Conservation (phyloP, 2,113 vertebrate genomes). For the Progne subis region DNA sequence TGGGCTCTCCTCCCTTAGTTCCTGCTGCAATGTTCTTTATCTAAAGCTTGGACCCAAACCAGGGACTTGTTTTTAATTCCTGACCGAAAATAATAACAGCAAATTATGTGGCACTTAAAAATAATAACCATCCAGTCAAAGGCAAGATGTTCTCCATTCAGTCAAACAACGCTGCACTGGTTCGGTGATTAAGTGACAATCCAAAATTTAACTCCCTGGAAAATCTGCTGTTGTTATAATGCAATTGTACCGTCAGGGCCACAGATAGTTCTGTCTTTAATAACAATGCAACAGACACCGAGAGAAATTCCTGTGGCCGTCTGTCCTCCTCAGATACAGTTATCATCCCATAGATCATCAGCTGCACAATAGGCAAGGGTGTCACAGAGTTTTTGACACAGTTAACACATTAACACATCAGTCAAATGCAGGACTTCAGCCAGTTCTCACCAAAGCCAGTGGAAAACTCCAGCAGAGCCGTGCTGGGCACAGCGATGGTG, state of each 20-base stretch:
- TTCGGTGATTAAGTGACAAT: conserved; percentile 13
- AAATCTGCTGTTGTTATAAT: conserved; percentile 19
- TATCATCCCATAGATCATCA: conserved; percentile 51
- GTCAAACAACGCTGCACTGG: background rate
- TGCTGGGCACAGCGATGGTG: conserved; percentile 17
- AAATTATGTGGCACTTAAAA: background rate
- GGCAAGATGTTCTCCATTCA: conserved; percentile 3
- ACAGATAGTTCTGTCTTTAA: conserved; percentile 41
- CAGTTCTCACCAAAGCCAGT: conserved; percentile 50
- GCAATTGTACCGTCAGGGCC: conserved; percentile 34
- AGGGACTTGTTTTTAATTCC: conserved; percentile 3
- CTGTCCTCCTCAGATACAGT: conserved; percentile 56
- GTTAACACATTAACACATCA: conserved; percentile 63
- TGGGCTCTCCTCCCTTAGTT: background rate
- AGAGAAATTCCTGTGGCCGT: conserved; percentile 58
- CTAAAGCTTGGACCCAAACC: background rate
- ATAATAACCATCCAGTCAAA: background rate
- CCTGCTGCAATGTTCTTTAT: background rate
- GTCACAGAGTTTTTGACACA: conserved; percentile 52
- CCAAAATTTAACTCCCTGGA: conserved; percentile 38
- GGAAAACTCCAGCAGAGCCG: conserved; percentile 48
- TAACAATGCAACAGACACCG: conserved; percentile 45
- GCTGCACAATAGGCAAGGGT: conserved; percentile 50
- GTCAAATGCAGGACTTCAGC: conserved; percentile 24
- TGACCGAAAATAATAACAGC: background rate